Evolutionary conservation across 2,113 vertebrate species (phyloP).

Genomic region (Tursiops truncatus): DNA sequence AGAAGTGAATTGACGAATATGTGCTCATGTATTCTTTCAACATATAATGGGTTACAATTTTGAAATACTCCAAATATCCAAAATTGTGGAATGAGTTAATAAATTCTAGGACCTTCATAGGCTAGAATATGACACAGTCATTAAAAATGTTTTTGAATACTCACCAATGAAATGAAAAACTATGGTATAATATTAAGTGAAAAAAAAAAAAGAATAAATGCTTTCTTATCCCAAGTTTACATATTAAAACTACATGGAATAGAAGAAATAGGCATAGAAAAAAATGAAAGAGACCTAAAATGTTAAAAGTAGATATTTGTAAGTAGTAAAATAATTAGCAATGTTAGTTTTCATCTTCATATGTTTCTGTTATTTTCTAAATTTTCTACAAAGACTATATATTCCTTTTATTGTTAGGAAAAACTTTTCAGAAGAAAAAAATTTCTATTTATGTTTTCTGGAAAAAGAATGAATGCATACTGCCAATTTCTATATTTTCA

Average conservation of each 20-base stretch:
- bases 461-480: neutral
- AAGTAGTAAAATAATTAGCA: neutral
- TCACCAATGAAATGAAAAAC: neutral
- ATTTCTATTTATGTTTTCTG: neutral
- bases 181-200: neutral
- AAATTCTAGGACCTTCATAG: neutral
- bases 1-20: neutral
- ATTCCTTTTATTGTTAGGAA: neutral
- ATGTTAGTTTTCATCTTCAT: neutral
- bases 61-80: neutral
- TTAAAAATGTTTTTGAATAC: neutral
- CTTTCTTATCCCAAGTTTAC: neutral
- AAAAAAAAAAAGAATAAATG: neutral
- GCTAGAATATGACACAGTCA: neutral
- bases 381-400: neutral
- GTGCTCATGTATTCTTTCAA: neutral
- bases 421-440: neutral
- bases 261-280: neutral
- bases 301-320: neutral
- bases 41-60: neutral
- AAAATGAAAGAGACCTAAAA: neutral
- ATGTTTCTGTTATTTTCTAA: neutral
- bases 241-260: neutral
- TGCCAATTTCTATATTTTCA: neutral
- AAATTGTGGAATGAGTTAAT: neutral